These are phyloP conservation scores for Melanotaenia nigrans DNA, from an alignment of 2,797 vertebrate genomes.

Conservation along the genomic window DNA sequence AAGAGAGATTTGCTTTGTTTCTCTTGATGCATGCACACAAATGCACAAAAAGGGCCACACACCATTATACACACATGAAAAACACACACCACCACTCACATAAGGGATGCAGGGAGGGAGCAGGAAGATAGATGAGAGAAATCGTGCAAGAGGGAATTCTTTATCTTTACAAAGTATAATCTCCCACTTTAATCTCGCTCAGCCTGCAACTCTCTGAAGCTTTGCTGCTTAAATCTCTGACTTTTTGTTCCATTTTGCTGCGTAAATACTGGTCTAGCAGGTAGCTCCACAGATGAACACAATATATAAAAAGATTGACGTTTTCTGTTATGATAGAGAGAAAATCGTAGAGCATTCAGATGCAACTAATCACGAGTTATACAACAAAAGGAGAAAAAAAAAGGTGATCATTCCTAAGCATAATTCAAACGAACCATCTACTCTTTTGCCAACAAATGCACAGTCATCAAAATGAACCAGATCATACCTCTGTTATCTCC, in stretches of 20 bases:
- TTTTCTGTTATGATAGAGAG: background rate
- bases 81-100: conserved; percentile 41
- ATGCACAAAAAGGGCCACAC: conserved; percentile 12
- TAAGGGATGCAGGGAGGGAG: conserved; percentile 41
- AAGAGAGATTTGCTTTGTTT: conserved; percentile 47
- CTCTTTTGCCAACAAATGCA: conserved; percentile 16
- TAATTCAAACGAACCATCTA: conserved; percentile 15
- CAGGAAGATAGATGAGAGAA: conserved; percentile 51
- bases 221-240: conserved; percentile 51
- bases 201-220: conserved; percentile 56
- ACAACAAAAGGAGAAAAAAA: background rate
- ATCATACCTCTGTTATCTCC: conserved; percentile 63
- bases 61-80: conserved; percentile 22
- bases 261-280: conserved; percentile 42
- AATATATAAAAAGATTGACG: conserved; percentile 2
- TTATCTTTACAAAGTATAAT: conserved; percentile 73
- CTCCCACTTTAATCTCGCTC: conserved; percentile 72
- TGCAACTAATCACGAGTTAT: conserved; percentile 7
- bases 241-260: conserved; percentile 18
- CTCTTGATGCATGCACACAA: conserved; percentile 28
- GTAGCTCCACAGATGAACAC: conserved; percentile 39
- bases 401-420: background rate
- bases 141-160: conserved; percentile 68
- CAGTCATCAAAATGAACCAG: conserved; percentile 34
- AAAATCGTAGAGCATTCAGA: background rate